These are phyloP conservation scores for Ophion ellenae DNA, from an alignment of 2,888 invertebrate species.

Conservation along the genomic window DNA sequence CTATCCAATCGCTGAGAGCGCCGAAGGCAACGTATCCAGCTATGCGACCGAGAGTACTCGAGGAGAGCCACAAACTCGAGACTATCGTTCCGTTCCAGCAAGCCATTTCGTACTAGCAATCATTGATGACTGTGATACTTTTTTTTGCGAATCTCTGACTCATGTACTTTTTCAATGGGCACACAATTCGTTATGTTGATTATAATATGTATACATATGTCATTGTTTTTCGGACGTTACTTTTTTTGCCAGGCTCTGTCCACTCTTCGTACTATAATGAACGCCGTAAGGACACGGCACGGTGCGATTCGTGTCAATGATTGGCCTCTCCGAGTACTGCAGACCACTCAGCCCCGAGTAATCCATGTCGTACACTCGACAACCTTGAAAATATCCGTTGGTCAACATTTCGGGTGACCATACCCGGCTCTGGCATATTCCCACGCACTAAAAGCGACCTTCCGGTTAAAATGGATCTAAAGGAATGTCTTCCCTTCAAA, in stretches of 20 bases:
- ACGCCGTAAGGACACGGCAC: constrained; percentile 66
- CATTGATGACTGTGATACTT: constrained; percentile 1
- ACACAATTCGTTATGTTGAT: no score
- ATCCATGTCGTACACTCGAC: constrained; percentile 65
- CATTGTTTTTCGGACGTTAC: constrained; percentile 37
- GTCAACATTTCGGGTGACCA: constrained; percentile 65
- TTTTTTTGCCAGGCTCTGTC: constrained; percentile 66
- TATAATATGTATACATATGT: background rate
- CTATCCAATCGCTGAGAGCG: constrained; percentile 65
- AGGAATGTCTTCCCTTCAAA: background rate
- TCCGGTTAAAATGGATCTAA: background rate
- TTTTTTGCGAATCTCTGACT: no score
- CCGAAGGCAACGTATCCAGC: constrained; percentile 67
- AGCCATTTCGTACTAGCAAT: constrained; percentile 64
- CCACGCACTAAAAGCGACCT: constrained; percentile 52
- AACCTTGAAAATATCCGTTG: constrained; percentile 69
- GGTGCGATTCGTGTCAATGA: constrained; percentile 53
- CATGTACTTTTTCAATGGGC: no score
- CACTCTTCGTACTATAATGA: constrained; percentile 58
- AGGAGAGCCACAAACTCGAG: constrained; percentile 66
- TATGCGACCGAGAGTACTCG: constrained; percentile 65
- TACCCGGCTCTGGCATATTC: constrained; percentile 57
- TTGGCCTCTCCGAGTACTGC: constrained; percentile 56
- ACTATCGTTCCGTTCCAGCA: constrained; percentile 61
- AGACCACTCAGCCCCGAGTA: constrained; percentile 53